Base-by-base conservation (phyloP, 2,888 invertebrate species). In the Epinotia brunnichana region DNA sequence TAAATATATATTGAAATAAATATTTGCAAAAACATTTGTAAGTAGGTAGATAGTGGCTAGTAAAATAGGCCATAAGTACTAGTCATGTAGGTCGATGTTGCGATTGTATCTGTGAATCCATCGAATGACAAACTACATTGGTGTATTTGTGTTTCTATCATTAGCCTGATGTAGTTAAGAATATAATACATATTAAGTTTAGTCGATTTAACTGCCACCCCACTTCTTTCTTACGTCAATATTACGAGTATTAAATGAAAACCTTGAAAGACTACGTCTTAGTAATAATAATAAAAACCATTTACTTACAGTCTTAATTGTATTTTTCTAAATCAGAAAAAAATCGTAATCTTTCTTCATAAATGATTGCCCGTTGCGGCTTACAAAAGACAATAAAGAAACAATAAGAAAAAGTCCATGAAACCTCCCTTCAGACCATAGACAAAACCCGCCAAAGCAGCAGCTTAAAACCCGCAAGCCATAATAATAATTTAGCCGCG, bases 401-500 rank as follows among this genome's bases (percentile, higher is more conserved):
- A 68, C 67, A 68, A 68, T 59, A 68, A 57, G 67, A 41, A 57
- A 57, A 48, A 56, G 10, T 48, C 51, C 59, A 19, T 39, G 51
- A 68, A 68, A 68, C 68, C 60, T 62, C 61, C 70, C 64, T 67
- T 53, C 35, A 60, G 53, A 59, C 75, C 74, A 75, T 74, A 78
- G 72, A 53, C 63, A 66, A 54, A 83, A 84, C 83, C 83, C 57
- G 69, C 83, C 82, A 79, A 80, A 78, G 79, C 51, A 24, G 72
- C 78, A 78, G 76, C 74, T 77, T 74, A 74, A 69, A 73, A 72
- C 73, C 73, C 69, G 78, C 77, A 75, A 76, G 80, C 86, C 81
- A 84, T 88, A 87, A 89, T 85, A 88, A 85, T 89, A 90, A 87
- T 87, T 88, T 86, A 87, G 84, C 84, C 78, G 85, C 82, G 83